Conservation (phyloP, 2,113 vertebrate species). For the Pteronura brasiliensis region DNA sequence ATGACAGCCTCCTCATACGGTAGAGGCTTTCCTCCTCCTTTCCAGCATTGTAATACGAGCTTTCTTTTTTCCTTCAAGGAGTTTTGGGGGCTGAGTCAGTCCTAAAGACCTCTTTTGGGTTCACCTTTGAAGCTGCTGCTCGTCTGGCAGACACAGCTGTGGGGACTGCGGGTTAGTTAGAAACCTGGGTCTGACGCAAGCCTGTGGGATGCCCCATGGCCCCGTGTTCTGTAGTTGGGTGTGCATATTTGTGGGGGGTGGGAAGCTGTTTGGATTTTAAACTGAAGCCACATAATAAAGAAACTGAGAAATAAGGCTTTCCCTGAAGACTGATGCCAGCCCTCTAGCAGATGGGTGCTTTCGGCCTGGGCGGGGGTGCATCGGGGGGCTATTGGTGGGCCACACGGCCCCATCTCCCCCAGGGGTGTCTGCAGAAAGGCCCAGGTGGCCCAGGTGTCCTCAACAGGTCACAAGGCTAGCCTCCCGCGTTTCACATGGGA, state of each 20-base stretch:
- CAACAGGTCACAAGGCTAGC: neutral
- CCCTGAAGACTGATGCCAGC: neutral
- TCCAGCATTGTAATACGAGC: neutral
- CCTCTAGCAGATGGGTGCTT: neutral
- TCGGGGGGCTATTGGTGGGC: rapidly evolving
- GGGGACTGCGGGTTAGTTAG: neutral
- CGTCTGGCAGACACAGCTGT: neutral
- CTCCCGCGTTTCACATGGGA: neutral
- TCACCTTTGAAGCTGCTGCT: neutral
- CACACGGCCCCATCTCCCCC: neutral
- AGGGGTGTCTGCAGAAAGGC: neutral
- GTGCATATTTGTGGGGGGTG: too few relatives aligned
- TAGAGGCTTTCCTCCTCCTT: neutral
- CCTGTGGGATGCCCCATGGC: neutral
- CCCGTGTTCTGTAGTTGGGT: neutral
- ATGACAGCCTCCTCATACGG: too few relatives aligned
- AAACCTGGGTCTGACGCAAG: neutral
- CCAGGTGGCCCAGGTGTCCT: neutral
- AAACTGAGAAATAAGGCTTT: neutral
- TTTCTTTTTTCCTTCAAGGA: neutral
- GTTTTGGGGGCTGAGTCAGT: neutral
- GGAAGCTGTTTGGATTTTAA: slow-evolving; percentile 24
- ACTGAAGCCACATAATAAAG: neutral
- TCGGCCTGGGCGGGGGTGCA: neutral
- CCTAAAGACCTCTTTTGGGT: neutral